phyloP scores from a whole-genome alignment of 2,888 invertebrate genomes.

The Spodoptera exigua region DNA sequence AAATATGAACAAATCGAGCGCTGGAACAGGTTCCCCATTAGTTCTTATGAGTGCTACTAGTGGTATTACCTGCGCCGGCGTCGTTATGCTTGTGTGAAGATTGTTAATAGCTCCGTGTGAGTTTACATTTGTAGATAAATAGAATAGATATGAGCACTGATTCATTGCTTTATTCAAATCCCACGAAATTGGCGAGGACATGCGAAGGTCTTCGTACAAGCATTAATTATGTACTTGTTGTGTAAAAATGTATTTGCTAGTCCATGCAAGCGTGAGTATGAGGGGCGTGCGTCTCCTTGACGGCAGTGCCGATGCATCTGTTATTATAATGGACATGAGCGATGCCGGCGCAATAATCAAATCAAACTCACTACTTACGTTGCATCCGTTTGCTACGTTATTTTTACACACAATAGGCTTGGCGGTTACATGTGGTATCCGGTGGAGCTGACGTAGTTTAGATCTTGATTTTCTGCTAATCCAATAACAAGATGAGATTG shows the following conservation, averaged over 20 bases:
- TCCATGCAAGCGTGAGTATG: constrained; percentile 13
- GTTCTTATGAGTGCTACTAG: constrained; percentile 38
- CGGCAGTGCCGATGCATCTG: constrained; percentile 41
- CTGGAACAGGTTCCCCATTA: constrained; percentile 45
- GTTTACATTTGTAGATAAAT: constrained; percentile 34
- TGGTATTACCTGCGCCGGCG: constrained; percentile 18
- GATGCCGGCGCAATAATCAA: constrained; percentile 48
- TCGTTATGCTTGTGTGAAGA: constrained; percentile 20
- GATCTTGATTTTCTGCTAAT: neutral
- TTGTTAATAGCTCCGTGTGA: constrained; percentile 26
- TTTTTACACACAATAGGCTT: constrained; percentile 49
- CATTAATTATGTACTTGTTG: constrained; percentile 9
- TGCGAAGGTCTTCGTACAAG: constrained; percentile 44
- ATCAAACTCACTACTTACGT: constrained; percentile 45
- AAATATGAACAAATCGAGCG: constrained; percentile 28
- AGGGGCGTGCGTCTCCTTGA: constrained; percentile 31
- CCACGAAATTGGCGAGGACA: constrained; percentile 46
- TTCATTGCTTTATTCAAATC: constrained; percentile 37
- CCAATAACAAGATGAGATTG: constrained; percentile 15
- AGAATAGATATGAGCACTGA: constrained; percentile 29
- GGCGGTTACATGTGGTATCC: constrained; percentile 30
- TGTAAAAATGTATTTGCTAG: constrained; percentile 16
- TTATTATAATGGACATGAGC: constrained; percentile 45
- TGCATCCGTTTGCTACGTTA: constrained; percentile 50
- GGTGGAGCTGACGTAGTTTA: constrained; percentile 13